phyloP scores from a whole-genome alignment of 2,888 invertebrate genomes.

The Metallyticus violacea region DNA sequence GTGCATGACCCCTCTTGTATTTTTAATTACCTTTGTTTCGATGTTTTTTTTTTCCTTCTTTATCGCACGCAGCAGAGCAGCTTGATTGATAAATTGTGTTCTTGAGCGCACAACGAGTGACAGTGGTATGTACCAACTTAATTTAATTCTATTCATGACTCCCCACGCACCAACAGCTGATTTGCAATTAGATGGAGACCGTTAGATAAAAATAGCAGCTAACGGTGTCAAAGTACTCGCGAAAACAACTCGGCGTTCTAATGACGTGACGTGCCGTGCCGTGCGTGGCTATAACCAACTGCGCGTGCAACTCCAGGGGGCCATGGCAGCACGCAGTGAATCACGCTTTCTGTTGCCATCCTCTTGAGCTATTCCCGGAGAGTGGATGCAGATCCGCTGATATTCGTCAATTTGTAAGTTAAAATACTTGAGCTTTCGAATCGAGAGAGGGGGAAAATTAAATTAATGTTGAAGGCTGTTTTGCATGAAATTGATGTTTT shows the following conservation, averaged over 20 bases:
- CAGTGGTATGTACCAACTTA: background rate
- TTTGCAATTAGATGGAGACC: background rate
- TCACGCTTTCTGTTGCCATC: background rate
- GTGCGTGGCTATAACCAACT: background rate
- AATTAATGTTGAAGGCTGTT: too few relatives aligned
- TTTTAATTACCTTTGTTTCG: background rate
- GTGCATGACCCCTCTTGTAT: background rate
- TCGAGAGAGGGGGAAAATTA: too few relatives aligned
- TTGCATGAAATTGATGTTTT: too few relatives aligned
- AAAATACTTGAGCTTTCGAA: too few relatives aligned
- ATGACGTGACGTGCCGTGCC: background rate
- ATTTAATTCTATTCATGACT: background rate
- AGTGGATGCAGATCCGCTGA: background rate
- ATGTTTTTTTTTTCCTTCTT: background rate
- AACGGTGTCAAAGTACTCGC: background rate
- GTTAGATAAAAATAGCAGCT: background rate
- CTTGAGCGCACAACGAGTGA: background rate
- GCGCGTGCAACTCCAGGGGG: too few relatives aligned
- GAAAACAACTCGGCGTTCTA: background rate
- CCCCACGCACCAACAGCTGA: background rate
- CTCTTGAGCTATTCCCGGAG: background rate
- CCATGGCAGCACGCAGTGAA: background rate
- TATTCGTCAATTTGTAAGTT: too few relatives aligned
- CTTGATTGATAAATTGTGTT: background rate
- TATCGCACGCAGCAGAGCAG: background rate